Percentiles rank a stretch among this genome's conserved stretches.
phyloP scores from a whole-genome alignment of 30 jellyfish, hydroid and myxozoan genomes.

The Catostylus mosaicus region DNA sequence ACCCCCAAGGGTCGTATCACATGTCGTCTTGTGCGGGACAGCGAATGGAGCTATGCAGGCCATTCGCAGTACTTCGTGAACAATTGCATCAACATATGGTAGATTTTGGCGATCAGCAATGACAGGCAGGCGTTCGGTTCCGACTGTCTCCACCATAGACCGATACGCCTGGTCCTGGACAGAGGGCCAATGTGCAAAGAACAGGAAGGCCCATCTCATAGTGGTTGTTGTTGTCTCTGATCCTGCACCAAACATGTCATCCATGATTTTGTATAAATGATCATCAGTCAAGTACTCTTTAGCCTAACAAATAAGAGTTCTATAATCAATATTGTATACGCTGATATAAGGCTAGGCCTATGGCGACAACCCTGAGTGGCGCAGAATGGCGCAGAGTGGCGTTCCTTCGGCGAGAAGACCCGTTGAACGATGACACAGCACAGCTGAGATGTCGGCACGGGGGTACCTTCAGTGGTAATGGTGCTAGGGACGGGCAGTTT shows the following conservation, averaged over 20 bases:
- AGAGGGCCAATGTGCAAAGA: conserved; percentile 77
- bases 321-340: no score
- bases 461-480: no score
- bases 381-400: no score
- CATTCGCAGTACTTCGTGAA: conserved; percentile 85
- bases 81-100: conserved; percentile 77
- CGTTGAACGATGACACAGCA: no score
- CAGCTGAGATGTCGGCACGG: no score
- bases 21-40: conserved; percentile 88
- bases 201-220: conserved; percentile 82
- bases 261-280: conserved; percentile 67
- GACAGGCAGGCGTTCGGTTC: conserved; percentile 70
- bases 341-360: no score
- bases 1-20: conserved; percentile 83
- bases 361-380: no score
- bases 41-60: conserved; percentile 91
- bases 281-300: conserved; percentile 66
- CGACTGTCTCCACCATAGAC: conserved; percentile 49
- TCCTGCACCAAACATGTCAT: conserved; percentile 93
- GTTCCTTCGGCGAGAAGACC: no score
- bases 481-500: no score
- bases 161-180: conserved; percentile 73
- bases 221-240: conserved; percentile 88
- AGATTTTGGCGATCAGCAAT: conserved; percentile 47
- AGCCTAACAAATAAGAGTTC: conserved; percentile 10